Evolutionary conservation across 2,888 invertebrate species (phyloP).

Genomic region (Pheosia gnoma): DNA sequence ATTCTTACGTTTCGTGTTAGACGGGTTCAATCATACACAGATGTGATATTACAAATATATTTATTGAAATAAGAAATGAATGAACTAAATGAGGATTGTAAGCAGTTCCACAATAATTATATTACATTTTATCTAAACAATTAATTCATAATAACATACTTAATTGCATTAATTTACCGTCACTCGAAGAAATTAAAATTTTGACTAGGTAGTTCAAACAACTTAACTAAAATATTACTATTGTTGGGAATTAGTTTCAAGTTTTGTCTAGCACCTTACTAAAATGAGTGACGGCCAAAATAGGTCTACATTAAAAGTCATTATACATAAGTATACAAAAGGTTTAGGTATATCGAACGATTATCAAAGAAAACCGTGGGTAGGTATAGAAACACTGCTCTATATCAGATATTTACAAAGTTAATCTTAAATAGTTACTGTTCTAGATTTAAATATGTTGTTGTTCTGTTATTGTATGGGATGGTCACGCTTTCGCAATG

Average conservation of each 20-base stretch:
- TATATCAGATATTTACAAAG: conserved; percentile 76
- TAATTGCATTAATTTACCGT: conserved; percentile 47
- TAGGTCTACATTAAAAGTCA: conserved; percentile 28
- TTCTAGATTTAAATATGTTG: conserved; percentile 49
- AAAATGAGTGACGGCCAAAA: conserved; percentile 39
- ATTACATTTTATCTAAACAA: conserved; percentile 57
- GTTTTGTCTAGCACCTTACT: conserved; percentile 67
- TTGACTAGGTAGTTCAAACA: conserved; percentile 76
- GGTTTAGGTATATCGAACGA: conserved; percentile 63
- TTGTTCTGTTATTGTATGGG: conserved; percentile 38
- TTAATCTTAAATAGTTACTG: conserved; percentile 67
- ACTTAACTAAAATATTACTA: conserved; percentile 34
- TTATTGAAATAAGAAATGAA: conserved; percentile 79
- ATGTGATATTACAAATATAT: conserved; percentile 80
- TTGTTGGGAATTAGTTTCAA: conserved; percentile 25
- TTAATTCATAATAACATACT: conserved; percentile 10
- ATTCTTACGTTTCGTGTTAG: no score
- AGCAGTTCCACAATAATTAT: conserved; percentile 59
- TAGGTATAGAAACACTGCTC: conserved; percentile 69
- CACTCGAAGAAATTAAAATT: conserved; percentile 63
- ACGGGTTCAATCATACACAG: conserved; percentile 41
- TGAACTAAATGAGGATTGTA: conserved; percentile 74
- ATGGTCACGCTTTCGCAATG: conserved; percentile 18
- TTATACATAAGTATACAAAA: conserved; percentile 70
- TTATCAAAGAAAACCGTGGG: conserved; percentile 70